These are phyloP conservation scores for Saguinus midas DNA, from an alignment of 2,113 vertebrate species.

Conservation along the genomic window DNA sequence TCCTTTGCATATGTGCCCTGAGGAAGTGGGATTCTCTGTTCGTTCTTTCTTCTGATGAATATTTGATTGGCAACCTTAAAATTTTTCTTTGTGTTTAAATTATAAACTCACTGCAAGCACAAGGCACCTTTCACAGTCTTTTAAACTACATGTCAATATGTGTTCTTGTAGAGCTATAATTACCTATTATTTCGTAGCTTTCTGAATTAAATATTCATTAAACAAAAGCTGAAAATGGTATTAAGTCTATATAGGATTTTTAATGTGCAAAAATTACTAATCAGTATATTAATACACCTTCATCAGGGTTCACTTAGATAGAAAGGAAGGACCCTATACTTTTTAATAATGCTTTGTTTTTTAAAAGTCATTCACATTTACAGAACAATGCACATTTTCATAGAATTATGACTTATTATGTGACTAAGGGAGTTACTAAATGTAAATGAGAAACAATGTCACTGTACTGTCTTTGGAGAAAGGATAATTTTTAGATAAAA, in stretches of 20 bases:
- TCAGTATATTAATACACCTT: constrained; percentile 50
- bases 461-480: constrained; percentile 39
- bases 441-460: constrained; percentile 67
- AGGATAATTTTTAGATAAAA: constrained; percentile 60
- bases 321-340: constrained; percentile 27
- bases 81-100: constrained; percentile 75
- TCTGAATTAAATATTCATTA: constrained; percentile 77
- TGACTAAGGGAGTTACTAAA: constrained; percentile 51
- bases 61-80: constrained; percentile 75
- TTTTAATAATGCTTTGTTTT: constrained; percentile 40
- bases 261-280: constrained; percentile 51
- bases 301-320: not conserved
- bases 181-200: constrained; percentile 71
- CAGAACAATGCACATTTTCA: constrained; percentile 51
- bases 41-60: constrained; percentile 65
- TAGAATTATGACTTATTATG: constrained; percentile 58
- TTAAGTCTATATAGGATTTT: constrained; percentile 64
- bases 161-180: constrained; percentile 72
- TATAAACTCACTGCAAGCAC: constrained; percentile 72
- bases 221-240: constrained; percentile 71
- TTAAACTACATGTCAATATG: constrained; percentile 73
- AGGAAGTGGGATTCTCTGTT: constrained; percentile 54
- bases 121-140: constrained; percentile 69
- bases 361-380: constrained; percentile 36
- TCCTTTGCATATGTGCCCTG: constrained; percentile 53